Base-by-base conservation (phyloP, 2,113 vertebrate genomes). In the Pachyramphus minor region DNA sequence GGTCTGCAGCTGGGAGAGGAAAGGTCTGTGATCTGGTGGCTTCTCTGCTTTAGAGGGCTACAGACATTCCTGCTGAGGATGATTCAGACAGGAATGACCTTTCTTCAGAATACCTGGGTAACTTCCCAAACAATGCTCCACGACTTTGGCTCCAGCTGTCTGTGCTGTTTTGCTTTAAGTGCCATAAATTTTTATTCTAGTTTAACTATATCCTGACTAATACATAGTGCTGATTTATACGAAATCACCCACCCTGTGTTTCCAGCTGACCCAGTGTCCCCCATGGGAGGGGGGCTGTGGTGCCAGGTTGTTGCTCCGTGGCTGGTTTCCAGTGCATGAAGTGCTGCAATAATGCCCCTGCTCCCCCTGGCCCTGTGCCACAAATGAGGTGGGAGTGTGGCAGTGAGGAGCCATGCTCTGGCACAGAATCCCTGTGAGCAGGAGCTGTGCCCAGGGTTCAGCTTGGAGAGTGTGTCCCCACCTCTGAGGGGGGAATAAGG, bases 121-220 rank as follows among this genome's bases (percentile, higher is more conserved):
- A 72, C 62, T 58, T 84, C 50, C 63, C 0, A 1, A 69, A 35
- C 0, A 0, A 28, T 35, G 50, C 45, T 71, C 25, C 1, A 0
- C 63, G 68, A 20, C 33, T 93, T 72, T 82, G 77, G 37, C 59
- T 90, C 58, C 55, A 69, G 77, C 52, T 56, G 21, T 63, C 77
- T 60, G 33, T 78, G 76, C 59, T 69, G 2, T 37, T 62, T 53
- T 77, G 62, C 59, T 66, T 8, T 22, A 8, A 73, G 33, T 47
- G 44, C 60, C 30, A 21, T 5, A 39, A 28, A 9, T 75, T 42
- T 20, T 49, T 69, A 35, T 52, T 67, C 27, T 6, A 44, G 19
- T 81, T 84, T 55, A 42, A 35, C 82, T 66, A 24, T 44, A 9
- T 53, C 53, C 41, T 58, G 41, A 41, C 37, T 49, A 31, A 24